Conservation (phyloP, 53 echinoderm and acorn worm species). For the Hippasteria phrygiana region DNA sequence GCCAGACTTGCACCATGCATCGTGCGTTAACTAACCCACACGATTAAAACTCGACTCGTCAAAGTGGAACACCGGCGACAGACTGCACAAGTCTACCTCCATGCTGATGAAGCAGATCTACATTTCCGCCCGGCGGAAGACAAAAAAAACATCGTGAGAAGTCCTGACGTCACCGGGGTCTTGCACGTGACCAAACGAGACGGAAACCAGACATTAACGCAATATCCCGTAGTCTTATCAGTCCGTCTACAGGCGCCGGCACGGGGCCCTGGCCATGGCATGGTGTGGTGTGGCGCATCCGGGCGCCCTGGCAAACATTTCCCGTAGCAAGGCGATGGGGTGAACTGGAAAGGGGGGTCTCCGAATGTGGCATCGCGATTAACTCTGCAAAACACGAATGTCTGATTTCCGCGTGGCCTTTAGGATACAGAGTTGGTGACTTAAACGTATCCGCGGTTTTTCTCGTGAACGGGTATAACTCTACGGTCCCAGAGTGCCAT, state of each 20-base stretch:
- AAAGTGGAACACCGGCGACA: too few relatives aligned
- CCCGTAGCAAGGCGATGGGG: conserved; percentile 45
- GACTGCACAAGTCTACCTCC: background rate
- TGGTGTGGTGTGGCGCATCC: conserved; percentile 25
- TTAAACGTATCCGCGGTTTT: conserved; percentile 7
- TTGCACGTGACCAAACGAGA: conserved; percentile 40
- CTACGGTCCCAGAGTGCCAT: background rate
- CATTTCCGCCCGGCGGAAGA: conserved; percentile 62
- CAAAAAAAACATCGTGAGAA: conserved; percentile 63
- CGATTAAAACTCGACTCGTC: too few relatives aligned
- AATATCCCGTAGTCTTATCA: conserved; percentile 57
- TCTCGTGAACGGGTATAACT: background rate
- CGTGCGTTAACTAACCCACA: too few relatives aligned
- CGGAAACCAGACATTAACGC: conserved; percentile 57
- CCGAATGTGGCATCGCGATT: conserved; percentile 26
- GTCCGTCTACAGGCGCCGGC: conserved; percentile 58
- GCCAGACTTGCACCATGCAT: too few relatives aligned
- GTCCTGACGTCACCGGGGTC: conserved; percentile 51
- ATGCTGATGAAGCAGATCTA: conserved; percentile 45
- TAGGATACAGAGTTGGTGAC: background rate
- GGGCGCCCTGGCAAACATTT: conserved; percentile 50
- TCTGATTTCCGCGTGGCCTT: conserved; percentile 36
- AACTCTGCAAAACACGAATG: conserved; percentile 4
- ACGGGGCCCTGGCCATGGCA: conserved; percentile 23
- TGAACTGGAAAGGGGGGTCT: background rate